Conservation (phyloP, 2,113 vertebrate genomes). For the Sisor rabdophorus region DNA sequence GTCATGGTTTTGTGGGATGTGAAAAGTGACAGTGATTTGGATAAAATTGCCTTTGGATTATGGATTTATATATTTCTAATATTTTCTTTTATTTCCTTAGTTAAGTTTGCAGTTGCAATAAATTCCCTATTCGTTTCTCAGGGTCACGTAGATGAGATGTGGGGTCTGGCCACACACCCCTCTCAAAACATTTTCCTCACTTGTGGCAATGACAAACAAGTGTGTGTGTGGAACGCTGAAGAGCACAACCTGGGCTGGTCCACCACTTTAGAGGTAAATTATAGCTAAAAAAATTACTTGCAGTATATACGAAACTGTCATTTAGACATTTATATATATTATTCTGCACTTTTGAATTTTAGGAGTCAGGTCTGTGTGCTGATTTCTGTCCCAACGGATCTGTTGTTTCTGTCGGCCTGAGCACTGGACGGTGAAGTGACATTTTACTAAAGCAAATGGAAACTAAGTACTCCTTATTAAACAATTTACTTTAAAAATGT, state of each 20-base stretch:
- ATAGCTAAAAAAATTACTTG: not conserved
- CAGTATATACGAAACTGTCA: not conserved
- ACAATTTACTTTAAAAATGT: too few species aligned
- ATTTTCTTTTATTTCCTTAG: not conserved
- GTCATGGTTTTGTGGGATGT: too few species aligned
- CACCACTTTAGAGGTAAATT: slow-evolving; percentile 76
- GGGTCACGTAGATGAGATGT: slow-evolving; percentile 88
- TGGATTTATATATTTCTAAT: too few species aligned
- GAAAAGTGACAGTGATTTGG: too few species aligned
- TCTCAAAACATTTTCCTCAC: slow-evolving; percentile 79
- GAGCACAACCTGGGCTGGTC: slow-evolving; percentile 81
- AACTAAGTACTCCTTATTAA: too few species aligned
- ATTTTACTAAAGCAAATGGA: not conserved
- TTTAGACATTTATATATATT: not conserved
- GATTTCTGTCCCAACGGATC: slow-evolving; percentile 83
- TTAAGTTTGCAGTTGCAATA: not conserved
- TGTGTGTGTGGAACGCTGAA: slow-evolving; percentile 83
- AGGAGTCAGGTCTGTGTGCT: slow-evolving; percentile 86
- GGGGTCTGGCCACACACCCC: slow-evolving; percentile 85
- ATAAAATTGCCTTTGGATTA: too few species aligned
- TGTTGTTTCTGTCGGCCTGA: slow-evolving; percentile 82
- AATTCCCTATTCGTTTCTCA: slow-evolving; percentile 45
- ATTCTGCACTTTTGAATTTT: slow-evolving; percentile 5
- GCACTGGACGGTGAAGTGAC: slow-evolving; percentile 75
- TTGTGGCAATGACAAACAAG: slow-evolving; percentile 84